phyloP scores from a whole-genome alignment of 2,797 vertebrate species.

The Thamnophis elegans region DNA sequence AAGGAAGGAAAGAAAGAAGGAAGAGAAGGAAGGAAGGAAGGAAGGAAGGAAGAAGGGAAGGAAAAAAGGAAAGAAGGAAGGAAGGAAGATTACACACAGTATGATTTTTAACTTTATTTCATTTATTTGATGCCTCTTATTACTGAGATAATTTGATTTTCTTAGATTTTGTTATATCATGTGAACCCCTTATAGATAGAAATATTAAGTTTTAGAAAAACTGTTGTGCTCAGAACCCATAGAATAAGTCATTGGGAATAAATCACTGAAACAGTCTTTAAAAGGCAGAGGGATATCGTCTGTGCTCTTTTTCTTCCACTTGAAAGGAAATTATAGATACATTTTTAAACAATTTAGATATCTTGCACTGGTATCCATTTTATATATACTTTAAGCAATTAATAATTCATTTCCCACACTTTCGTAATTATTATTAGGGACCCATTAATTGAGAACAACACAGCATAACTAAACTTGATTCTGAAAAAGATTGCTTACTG shows the following conservation, averaged over 20 bases:
- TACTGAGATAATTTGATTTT: not conserved
- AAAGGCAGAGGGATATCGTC: not conserved
- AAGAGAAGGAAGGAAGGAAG: too few species aligned
- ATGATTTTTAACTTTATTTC: not conserved
- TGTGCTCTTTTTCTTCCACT: not conserved
- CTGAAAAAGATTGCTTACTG: slow-evolving; percentile 73
- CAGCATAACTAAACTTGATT: not conserved
- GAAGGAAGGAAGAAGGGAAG: not conserved
- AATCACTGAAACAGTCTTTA: not conserved
- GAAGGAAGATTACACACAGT: not conserved
- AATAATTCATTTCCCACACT: not conserved
- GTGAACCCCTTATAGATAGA: too few species aligned
- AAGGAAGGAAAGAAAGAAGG: too few species aligned
- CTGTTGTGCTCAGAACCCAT: not conserved
- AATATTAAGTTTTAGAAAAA: not conserved
- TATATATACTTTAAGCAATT: not conserved
- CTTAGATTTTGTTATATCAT: not conserved
- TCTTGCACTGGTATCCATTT: not conserved
- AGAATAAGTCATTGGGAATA: not conserved
- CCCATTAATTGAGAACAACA: not conserved
- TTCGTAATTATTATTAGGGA: not conserved
- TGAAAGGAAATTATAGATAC: not conserved
- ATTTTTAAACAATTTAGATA: not conserved
- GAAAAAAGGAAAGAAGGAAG: too few species aligned
- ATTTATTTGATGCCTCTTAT: not conserved